Evolutionary conservation across 2,888 invertebrate species (phyloP).

Genomic region (Eristalis arbustorum): DNA sequence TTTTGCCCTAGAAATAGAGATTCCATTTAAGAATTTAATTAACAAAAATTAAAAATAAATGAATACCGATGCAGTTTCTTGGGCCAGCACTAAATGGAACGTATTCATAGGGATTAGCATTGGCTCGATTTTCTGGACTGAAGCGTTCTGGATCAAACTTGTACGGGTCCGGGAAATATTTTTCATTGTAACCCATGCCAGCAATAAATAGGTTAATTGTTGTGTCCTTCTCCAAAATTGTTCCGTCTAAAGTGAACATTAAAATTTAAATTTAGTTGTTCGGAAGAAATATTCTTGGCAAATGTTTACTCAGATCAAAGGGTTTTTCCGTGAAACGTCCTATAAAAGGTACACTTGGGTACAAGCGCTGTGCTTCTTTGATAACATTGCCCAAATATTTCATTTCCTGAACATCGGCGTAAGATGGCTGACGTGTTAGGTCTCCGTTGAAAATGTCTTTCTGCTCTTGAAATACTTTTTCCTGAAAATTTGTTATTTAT

Average conservation of each 20-base stretch:
- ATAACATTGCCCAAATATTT: conserved; percentile 77
- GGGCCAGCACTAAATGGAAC: conserved; percentile 85
- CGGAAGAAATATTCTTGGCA: neutral
- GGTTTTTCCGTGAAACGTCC: conserved; percentile 74
- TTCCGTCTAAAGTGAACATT: conserved; percentile 73
- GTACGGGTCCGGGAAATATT: conserved; percentile 75
- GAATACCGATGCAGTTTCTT: conserved; percentile 80
- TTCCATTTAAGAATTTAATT: conserved; percentile 19
- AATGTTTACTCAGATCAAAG: conserved; percentile 74
- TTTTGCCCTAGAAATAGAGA: conserved; percentile 77
- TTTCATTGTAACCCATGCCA: conserved; percentile 75
- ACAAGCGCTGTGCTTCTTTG: conserved; percentile 76
- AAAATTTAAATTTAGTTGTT: neutral
- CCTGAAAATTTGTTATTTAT: neutral
- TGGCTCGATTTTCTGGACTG: conserved; percentile 75
- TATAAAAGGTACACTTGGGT: conserved; percentile 77
- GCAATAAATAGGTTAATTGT: conserved; percentile 73
- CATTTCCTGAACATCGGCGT: conserved; percentile 76
- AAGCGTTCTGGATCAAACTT: conserved; percentile 82
- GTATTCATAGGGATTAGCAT: conserved; percentile 81
- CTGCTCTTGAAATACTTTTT: conserved; percentile 81
- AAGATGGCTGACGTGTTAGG: conserved; percentile 74
- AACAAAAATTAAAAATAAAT: no score
- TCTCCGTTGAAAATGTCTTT: conserved; percentile 78
- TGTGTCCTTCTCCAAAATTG: conserved; percentile 73